Evolutionary conservation across 2,113 vertebrate species (phyloP).

Genomic region (Pterophyllum scalare): DNA sequence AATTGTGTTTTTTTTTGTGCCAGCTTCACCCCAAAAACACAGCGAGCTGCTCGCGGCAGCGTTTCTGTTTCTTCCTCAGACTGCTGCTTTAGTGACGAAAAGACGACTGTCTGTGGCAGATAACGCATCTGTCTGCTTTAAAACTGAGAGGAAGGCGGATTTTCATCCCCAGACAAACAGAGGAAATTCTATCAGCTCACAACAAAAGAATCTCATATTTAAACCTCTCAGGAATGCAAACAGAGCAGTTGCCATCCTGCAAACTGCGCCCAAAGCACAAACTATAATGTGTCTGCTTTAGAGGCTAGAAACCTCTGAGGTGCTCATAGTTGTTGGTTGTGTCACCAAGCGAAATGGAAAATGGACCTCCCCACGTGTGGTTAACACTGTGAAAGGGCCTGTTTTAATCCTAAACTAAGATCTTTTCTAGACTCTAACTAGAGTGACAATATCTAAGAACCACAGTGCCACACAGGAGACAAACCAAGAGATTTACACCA

Average conservation of each 20-base stretch:
- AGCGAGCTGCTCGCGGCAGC: conserved; percentile 14
- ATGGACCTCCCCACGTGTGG: not conserved
- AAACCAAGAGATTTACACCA: not conserved
- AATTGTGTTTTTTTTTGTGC: conserved; percentile 33
- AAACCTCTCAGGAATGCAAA: conserved; percentile 4
- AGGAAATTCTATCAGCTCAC: conserved; percentile 12
- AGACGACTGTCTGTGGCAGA: conserved; percentile 57
- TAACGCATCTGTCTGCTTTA: conserved; percentile 29
- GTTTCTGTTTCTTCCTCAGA: conserved; percentile 11
- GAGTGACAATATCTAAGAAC: not conserved
- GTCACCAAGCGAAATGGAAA: not conserved
- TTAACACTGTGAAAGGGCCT: not conserved
- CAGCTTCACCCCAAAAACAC: conserved; percentile 29
- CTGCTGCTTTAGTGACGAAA: conserved; percentile 56
- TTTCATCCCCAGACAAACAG: conserved; percentile 16
- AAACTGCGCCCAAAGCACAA: not conserved
- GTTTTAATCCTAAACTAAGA: not conserved
- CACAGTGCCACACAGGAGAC: not conserved
- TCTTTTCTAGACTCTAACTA: no score
- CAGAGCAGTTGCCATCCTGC: not conserved
- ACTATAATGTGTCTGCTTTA: not conserved
- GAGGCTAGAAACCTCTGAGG: not conserved
- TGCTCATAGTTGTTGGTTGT: not conserved
- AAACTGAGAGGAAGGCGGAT: not conserved
- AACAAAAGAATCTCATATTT: conserved; percentile 7